Conservation (phyloP, 2,113 vertebrate species). For the Dicaeum eximium region DNA sequence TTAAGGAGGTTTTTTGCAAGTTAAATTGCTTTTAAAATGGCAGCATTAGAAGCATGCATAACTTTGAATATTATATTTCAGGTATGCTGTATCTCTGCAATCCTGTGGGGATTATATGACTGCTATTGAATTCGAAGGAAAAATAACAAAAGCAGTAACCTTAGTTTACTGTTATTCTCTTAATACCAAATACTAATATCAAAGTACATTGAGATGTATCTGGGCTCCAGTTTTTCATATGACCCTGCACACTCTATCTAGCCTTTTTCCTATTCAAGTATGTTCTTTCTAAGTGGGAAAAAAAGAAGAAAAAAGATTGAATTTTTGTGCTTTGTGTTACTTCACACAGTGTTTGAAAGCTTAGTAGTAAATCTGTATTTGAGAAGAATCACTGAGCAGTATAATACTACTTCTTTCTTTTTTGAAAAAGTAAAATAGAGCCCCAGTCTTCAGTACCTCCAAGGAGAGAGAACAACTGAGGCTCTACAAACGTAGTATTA, state of each 20-base stretch:
- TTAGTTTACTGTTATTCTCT: not conserved
- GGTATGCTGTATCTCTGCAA: not conserved
- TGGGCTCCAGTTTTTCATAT: not conserved
- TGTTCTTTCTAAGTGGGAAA: not conserved
- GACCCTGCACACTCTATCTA: not conserved
- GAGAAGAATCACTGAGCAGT: not conserved
- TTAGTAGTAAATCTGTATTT: not conserved
- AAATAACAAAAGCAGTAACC: not conserved
- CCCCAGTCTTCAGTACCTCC: not conserved
- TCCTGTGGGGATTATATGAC: not conserved
- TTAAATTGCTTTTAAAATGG: not conserved
- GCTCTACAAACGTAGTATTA: not conserved
- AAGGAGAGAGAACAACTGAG: not conserved
- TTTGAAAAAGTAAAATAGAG: not conserved
- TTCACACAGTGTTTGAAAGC: not conserved
- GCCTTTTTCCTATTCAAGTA: not conserved
- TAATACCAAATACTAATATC: not conserved
- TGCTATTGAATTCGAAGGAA: not conserved
- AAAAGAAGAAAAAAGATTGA: not conserved
- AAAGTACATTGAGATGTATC: not conserved
- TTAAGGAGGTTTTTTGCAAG: not conserved
- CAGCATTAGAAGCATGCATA: not conserved
- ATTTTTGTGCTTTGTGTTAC: not conserved
- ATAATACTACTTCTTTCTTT: not conserved
- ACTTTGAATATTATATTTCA: not conserved